Conservation (phyloP, 2,797 vertebrate genomes). For the Apogon talboti region DNA sequence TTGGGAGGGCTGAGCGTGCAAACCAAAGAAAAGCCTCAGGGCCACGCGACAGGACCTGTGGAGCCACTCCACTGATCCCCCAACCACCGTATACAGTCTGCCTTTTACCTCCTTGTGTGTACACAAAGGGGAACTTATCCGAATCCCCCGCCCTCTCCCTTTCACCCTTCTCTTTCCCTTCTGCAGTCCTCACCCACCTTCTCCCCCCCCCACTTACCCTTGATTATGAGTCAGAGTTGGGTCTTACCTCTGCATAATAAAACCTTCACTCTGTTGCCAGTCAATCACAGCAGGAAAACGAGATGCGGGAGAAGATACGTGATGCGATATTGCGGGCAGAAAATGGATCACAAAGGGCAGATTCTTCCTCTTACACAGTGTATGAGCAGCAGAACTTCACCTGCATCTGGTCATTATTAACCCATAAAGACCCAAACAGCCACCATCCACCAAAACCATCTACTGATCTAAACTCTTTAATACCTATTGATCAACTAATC, state of each 20-base stretch:
- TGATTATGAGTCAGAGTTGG: constrained; percentile 84
- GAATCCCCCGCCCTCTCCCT: constrained; percentile 37
- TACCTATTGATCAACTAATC: too few relatives aligned
- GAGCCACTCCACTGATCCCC: constrained; percentile 88
- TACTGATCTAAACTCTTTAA: too few relatives aligned
- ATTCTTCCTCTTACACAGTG: constrained; percentile 21
- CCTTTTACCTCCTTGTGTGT: constrained; percentile 91
- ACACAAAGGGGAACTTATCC: constrained; percentile 95
- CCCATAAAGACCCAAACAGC: too few relatives aligned
- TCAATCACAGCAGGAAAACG: constrained; percentile 56
- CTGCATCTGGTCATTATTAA: constrained; percentile 36
- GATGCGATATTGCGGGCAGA: constrained; percentile 45
- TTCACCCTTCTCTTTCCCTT: constrained; percentile 19
- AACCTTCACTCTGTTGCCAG: constrained; percentile 67
- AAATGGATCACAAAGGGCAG: constrained; percentile 19
- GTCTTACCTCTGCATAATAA: constrained; percentile 85
- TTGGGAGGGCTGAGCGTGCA: constrained; percentile 50
- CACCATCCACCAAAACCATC: too few relatives aligned
- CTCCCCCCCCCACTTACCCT: constrained; percentile 24
- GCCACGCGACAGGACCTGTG: constrained; percentile 82
- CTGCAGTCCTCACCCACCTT: constrained; percentile 4
- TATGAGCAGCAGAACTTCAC: constrained; percentile 7
- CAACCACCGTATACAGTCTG: constrained; percentile 86
- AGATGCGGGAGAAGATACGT: constrained; percentile 28
- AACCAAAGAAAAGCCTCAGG: constrained; percentile 73